Percentiles rank a stretch among this genome's conserved stretches.
These are phyloP conservation scores for Lycaena phlaeas DNA, from an alignment of 2,888 invertebrate species.

Conservation along the genomic window DNA sequence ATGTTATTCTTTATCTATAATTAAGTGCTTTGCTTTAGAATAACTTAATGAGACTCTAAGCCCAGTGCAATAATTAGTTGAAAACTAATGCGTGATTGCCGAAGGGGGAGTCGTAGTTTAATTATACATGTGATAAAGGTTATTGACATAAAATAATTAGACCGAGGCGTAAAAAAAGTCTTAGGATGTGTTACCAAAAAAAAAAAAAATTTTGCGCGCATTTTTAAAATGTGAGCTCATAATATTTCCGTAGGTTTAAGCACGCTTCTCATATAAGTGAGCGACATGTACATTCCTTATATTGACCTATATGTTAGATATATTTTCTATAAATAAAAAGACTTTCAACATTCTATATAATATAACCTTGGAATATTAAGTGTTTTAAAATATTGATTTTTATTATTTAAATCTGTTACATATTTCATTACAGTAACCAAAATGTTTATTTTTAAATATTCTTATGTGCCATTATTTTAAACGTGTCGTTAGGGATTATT, in stretches of 20 bases:
- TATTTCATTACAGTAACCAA: neutral
- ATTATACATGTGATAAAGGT: neutral
- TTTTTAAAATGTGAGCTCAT: conserved; percentile 1
- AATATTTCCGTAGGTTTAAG: conserved; percentile 2
- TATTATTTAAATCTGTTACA: too few species aligned
- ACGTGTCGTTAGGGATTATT: too few species aligned
- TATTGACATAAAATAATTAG: neutral
- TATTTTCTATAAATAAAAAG: neutral
- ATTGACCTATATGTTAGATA: neutral
- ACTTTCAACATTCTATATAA: neutral
- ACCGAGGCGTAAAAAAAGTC: neutral
- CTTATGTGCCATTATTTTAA: conserved; percentile 4
- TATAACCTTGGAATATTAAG: neutral
- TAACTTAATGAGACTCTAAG: too few species aligned
- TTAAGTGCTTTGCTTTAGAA: conserved; percentile 6
- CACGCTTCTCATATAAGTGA: neutral
- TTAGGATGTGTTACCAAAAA: conserved; percentile 4
- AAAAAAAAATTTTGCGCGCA: neutral
- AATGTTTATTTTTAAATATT: neutral
- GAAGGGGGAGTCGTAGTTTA: neutral
- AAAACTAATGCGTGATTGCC: neutral
- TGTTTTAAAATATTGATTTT: neutral
- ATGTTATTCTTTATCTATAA: conserved; percentile 14
- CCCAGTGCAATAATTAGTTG: neutral
- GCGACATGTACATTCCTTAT: conserved; percentile 4